Percentiles rank a stretch among this genome's conserved stretches.
These are phyloP conservation scores for Eupeodes luniger DNA, from an alignment of 2,888 invertebrate genomes.

Conservation along the genomic window DNA sequence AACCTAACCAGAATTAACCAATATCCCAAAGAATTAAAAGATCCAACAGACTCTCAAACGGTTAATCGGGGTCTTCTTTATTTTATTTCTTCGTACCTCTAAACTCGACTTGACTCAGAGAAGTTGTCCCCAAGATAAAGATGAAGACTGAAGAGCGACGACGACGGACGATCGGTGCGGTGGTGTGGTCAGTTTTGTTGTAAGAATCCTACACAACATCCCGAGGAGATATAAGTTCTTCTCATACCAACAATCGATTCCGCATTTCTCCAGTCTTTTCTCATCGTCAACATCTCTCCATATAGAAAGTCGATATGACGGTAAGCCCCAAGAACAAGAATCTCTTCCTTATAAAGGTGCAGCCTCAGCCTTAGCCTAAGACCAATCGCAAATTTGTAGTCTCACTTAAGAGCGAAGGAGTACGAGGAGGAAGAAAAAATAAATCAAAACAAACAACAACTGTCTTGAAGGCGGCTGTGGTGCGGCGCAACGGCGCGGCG, in stretches of 20 bases:
- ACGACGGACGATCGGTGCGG: not conserved
- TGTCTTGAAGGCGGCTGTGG: not conserved
- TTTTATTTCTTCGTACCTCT: slow-evolving; percentile 44
- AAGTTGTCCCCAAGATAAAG: slow-evolving; percentile 49
- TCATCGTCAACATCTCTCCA: slow-evolving; percentile 10
- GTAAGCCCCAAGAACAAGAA: slow-evolving; percentile 47
- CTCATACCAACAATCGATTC: slow-evolving; percentile 37
- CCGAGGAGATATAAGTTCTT: slow-evolving; percentile 34
- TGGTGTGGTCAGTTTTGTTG: slow-evolving; percentile 54
- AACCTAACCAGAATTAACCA: not conserved
- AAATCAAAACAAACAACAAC: slow-evolving; percentile 54
- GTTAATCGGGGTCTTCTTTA: slow-evolving; percentile 64
- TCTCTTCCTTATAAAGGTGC: slow-evolving; percentile 49
- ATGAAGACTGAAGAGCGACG: not conserved
- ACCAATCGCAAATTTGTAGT: slow-evolving; percentile 46
- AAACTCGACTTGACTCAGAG: not conserved
- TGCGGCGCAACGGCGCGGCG: too few species aligned
- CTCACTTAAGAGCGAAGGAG: slow-evolving; percentile 66
- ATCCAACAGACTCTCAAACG: slow-evolving; percentile 57
- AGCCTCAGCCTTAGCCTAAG: slow-evolving; percentile 15
- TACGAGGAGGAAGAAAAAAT: slow-evolving; percentile 32
- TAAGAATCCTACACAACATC: slow-evolving; percentile 47
- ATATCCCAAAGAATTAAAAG: slow-evolving; percentile 50
- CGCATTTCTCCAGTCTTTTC: slow-evolving; percentile 52
- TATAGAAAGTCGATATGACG: slow-evolving; percentile 22